A percentile compares a stretch with the other conserved stretches of the same genome.
These are phyloP conservation scores for Noctua pronuba DNA, from an alignment of 2,888 invertebrate genomes.

Conservation along the genomic window DNA sequence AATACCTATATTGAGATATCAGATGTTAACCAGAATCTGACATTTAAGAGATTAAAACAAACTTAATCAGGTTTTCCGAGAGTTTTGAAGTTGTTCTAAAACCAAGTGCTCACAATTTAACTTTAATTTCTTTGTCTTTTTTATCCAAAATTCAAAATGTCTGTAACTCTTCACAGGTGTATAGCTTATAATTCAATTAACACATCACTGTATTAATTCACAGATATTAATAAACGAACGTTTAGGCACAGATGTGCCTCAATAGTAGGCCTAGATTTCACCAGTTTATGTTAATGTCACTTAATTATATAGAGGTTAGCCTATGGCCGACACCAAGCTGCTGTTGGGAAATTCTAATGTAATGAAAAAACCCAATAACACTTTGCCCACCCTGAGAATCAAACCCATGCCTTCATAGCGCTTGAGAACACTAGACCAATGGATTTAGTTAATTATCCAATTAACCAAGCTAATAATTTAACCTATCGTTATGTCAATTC, in stretches of 20 bases:
- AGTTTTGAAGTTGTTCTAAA: too few species aligned
- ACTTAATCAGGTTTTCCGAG: background rate
- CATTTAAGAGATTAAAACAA: too few species aligned
- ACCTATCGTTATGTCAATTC: background rate
- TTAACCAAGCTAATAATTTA: constrained; percentile 2
- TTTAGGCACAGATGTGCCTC: background rate
- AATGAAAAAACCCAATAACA: background rate
- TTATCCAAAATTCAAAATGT: background rate
- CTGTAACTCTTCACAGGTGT: background rate
- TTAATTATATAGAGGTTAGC: background rate
- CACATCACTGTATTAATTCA: background rate
- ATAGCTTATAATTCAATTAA: background rate
- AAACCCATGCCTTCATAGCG: background rate
- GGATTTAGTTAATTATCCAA: background rate
- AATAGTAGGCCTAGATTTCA: background rate
- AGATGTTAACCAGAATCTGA: background rate
- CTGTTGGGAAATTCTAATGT: background rate
- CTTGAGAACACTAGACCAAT: background rate
- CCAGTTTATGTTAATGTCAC: background rate
- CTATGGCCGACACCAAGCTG: background rate
- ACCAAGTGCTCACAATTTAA: background rate
- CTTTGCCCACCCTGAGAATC: background rate
- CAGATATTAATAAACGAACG: too few species aligned
- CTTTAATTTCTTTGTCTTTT: background rate
- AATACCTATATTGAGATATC: background rate